A percentile compares a stretch with the other conserved stretches of the same genome.
Evolutionary conservation across 2,888 invertebrate genomes (phyloP).

Genomic region (Chironomus tentans): DNA sequence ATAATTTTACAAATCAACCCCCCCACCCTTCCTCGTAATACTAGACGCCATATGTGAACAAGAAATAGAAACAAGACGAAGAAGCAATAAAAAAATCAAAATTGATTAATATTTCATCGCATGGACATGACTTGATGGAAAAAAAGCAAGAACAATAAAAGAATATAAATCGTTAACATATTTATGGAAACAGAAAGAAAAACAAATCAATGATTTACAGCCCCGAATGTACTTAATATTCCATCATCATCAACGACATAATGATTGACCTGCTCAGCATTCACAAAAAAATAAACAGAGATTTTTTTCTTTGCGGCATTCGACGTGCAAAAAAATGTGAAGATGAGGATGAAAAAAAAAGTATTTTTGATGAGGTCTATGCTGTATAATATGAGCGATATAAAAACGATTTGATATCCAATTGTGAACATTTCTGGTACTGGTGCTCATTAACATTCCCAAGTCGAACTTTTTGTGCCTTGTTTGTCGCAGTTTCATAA

Average conservation of each 20-base stretch:
- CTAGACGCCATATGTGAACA: no score
- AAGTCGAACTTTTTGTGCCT: background rate
- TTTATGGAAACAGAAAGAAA: background rate
- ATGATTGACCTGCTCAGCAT: conserved; percentile 2
- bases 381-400: background rate
- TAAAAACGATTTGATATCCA: background rate
- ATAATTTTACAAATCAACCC: no score
- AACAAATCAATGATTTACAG: background rate
- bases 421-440: background rate
- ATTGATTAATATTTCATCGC: conserved; percentile 3
- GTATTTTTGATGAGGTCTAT: background rate
- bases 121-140: background rate
- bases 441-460: background rate
- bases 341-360: background rate
- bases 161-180: background rate
- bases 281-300: background rate
- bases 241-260: background rate
- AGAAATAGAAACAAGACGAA: background rate
- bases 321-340: background rate
- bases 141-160: no score
- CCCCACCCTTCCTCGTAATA: no score
- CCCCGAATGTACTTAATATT: background rate
- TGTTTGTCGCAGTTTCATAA: background rate
- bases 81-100: background rate
- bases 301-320: background rate